Conservation (phyloP, 2,113 vertebrate species). For the Leucosticte australis region DNA sequence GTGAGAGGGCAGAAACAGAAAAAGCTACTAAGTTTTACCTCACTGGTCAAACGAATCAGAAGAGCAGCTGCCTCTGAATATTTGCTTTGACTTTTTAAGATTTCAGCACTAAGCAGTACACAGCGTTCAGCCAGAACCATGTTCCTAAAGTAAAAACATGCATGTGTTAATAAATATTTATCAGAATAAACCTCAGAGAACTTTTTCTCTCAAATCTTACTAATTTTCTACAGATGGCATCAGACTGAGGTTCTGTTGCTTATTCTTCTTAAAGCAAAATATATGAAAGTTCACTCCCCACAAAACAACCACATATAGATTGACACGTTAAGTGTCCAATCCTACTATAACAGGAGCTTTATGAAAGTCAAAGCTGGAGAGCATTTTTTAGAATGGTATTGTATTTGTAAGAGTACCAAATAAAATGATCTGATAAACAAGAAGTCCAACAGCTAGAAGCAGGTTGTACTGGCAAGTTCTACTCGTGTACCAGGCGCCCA, state of each 20-base stretch:
- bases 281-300: neutral
- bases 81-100: constrained; percentile 95
- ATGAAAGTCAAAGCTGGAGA: neutral
- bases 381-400: neutral
- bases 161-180: neutral
- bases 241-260: neutral
- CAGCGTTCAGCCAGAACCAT: constrained; percentile 95
- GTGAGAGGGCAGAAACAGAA: neutral
- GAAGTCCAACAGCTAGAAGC: neutral
- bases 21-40: constrained; percentile 77
- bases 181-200: neutral
- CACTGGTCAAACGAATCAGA: constrained; percentile 95
- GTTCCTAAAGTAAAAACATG: constrained; percentile 78
- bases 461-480: neutral
- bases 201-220: neutral
- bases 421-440: neutral
- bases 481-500: neutral
- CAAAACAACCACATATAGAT: neutral
- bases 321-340: neutral
- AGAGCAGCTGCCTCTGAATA: constrained; percentile 95
- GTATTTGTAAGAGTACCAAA: neutral
- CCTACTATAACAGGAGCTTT: neutral
- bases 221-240: neutral
- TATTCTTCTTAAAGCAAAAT: neutral
- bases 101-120: constrained; percentile 92